phyloP scores from a whole-genome alignment of 2,113 vertebrate genomes.

The Puma concolor region DNA sequence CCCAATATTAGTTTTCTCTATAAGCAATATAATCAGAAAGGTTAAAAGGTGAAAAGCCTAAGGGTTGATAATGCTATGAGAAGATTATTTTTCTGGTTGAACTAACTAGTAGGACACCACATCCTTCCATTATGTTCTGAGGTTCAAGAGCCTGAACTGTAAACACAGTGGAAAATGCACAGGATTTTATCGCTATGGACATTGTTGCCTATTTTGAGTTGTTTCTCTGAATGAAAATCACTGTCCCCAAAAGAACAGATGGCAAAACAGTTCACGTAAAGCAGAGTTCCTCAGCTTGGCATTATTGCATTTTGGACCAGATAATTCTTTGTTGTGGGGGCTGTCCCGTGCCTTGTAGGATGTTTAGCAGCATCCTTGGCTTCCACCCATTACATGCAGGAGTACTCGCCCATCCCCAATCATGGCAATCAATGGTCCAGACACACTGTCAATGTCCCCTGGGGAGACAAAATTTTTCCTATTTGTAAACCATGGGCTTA shows the following conservation, averaged over 20 bases:
- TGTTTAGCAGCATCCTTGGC: background rate
- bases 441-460: background rate
- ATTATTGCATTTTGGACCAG: background rate
- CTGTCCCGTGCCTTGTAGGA: background rate
- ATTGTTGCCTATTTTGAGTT: background rate
- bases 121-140: background rate
- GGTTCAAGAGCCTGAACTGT: background rate
- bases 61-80: background rate
- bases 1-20: background rate
- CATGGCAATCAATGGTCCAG: background rate
- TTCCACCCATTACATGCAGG: background rate
- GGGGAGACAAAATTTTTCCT: background rate
- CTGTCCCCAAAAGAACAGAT: slow-evolving; percentile 3
- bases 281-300: background rate
- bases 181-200: background rate
- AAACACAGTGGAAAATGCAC: background rate
- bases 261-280: background rate
- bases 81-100: slow-evolving; percentile 51
- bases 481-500: background rate
- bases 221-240: slow-evolving; percentile 54
- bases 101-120: background rate
- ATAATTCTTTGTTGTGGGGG: background rate
- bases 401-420: background rate
- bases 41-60: background rate
- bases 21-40: slow-evolving; percentile 8